A percentile compares a stretch with the other conserved stretches of the same genome.
Evolutionary conservation across 2,113 vertebrate species (phyloP).

Genomic region (Dendropsophus ebraccatus): DNA sequence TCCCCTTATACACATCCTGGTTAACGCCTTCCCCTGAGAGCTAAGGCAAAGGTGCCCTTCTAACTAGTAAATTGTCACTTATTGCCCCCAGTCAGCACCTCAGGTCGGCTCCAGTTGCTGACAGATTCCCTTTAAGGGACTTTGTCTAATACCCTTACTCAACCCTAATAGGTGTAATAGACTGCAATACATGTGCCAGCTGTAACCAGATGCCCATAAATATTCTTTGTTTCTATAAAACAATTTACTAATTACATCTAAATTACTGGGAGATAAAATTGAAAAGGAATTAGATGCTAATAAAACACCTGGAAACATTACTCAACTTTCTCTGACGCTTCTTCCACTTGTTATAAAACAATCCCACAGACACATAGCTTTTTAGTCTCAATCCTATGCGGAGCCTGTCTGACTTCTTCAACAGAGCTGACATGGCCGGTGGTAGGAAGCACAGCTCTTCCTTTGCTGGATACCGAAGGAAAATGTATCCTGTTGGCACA

Average conservation of each 20-base stretch:
- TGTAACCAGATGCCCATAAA: neutral
- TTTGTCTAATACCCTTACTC: too few relatives aligned
- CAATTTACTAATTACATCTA: neutral
- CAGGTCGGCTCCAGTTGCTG: too few relatives aligned
- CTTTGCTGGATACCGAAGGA: neutral
- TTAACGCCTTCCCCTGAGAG: too few relatives aligned
- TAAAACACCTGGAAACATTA: conserved; percentile 31
- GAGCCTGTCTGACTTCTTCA: neutral
- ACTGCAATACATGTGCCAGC: too few relatives aligned
- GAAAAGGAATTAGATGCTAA: conserved; percentile 16
- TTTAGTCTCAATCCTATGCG: neutral
- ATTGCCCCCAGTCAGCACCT: too few relatives aligned
- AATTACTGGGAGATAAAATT: neutral
- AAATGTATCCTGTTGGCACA: neutral
- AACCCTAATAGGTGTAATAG: too few relatives aligned
- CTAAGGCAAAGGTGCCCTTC: too few relatives aligned
- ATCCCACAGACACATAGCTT: neutral
- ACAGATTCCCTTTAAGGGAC: too few relatives aligned
- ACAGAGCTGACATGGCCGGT: neutral
- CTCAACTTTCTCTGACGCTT: conserved; percentile 20
- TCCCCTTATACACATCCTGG: too few relatives aligned
- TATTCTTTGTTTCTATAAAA: neutral
- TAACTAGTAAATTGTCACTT: too few relatives aligned
- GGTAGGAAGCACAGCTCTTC: neutral
- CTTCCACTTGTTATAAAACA: conserved; percentile 25